Base-by-base conservation (phyloP, 2,797 vertebrate species). In the Moxostoma hubbsi region DNA sequence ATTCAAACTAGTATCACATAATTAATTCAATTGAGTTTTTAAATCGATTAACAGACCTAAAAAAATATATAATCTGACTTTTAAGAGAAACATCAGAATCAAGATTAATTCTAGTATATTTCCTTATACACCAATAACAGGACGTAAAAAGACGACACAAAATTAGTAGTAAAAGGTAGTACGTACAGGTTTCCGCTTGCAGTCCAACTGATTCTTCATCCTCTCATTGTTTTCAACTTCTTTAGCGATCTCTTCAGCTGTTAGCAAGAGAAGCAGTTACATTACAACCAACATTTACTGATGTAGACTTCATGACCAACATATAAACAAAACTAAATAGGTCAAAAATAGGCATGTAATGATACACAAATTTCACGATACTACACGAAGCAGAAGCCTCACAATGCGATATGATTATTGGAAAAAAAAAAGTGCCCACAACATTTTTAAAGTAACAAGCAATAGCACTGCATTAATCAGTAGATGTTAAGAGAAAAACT, bases 151-250 rank as follows among this genome's bases (percentile, higher is more conserved):
- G 13, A 54, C n/a, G 9, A 46, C 36, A 68, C 15, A 62, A 7
- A 36, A 36, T 36, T 36, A 36, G 36, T 36, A 36, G 36, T 36
- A 7, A 51, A 15, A 59, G 47, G 59, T 5, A 64, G 5, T 83
- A 94, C 96, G 12, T 87, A 99, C 97, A 24, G 87, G 93, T 90
- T 86, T 88, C 0, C 85, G 47, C 90, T 93, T 95, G 9, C 84
- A 90, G 53, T 94, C 93, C 6, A 98, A 91, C 61, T 93, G 93
- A 84, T 85, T 88, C 73, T 91, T 94, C 6, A 90, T 90, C 91
- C 95, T 97, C 93, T 99, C 98, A 1, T 93, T 95, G 76, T 84
- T 91, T 88, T 97, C 96, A 83, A 99, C 87, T 86, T 98, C 96
- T 91, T 93, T 94, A 61, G 95, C 96, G 65, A 98, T 93, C 83